Evolutionary conservation across 1,140 invertebrate species (phyloP), one percentile per base, ranked within the genome.

Genomic region (Muscidifurax raptorellus): DNA sequence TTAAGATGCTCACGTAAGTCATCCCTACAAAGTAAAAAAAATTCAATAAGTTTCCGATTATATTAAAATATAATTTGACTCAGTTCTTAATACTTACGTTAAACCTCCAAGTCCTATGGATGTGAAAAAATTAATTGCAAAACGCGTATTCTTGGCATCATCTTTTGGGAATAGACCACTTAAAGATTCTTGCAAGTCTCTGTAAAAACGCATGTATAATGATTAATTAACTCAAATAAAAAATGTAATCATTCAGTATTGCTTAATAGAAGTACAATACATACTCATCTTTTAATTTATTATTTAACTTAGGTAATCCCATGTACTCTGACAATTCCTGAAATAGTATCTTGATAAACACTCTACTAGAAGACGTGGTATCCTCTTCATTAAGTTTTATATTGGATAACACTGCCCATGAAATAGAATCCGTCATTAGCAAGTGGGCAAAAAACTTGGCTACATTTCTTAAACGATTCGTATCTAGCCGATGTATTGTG

Each of bases 41-140:
- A 74, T n/a, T 84, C 25, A 27, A 30, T 69, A 12, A 66, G 74
- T 71, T 52, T 36, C 64, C 7, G 15, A 12, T 66, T 83, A 30
- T 47, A 25, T 9, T 79, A 80, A 81, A 83, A 18, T 12, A 86
- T 59, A 30, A 80, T n/a, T 44, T 27, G 6, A 47, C 79, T 66
- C 36, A 69, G 59, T 76, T 76, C 77, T 28, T 2, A 75, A 22
- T 86, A 94, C 94, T 94, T 93, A 95, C 93, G 99, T 99, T 0
- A 99, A 92, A 0, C 98, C 98, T 82, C 99, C 99, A 27, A 99
- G 94, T 88, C 99, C 99, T 92, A 99, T 99, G 0, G 98, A 98
- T 0, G 99, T 99, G 90, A 99, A 99, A 92, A 99, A 99, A 90
- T 99, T 99, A 72, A 99, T 99, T 0, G 99, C 97, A 94, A 99